Base-by-base conservation (phyloP, 2,888 invertebrate species). In the Caenorhabditis uteleia region DNA sequence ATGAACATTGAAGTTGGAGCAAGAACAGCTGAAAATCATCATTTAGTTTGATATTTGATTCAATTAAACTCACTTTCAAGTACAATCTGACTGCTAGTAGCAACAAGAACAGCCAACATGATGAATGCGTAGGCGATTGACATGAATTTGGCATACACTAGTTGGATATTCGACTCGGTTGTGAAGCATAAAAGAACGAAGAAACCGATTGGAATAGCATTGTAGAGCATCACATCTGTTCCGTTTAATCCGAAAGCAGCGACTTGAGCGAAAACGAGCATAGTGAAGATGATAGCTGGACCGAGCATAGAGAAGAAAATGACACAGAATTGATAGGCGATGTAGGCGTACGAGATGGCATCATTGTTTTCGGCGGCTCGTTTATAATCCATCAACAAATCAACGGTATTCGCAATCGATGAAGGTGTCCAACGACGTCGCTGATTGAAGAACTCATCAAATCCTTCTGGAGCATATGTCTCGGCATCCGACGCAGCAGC, bases 1-100 rank as follows among this genome's bases (percentile, higher is more conserved):
- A 91, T 89, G 84, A 93, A 91, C n/a, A 93, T 85, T 7, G 91
- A 90, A 0, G 91, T 90, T 0, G 93, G 93, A 0, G 92, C 91
- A 20, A 90, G 78, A 81, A 89, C 88, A 4, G 92, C 81, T 81
- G 65, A 27, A 77, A 68, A 39, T 14, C 3, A 16, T 7, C 5
- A 39, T 5, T 20, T 18, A 3, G 5, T 23, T 39, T 20, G 7
- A 2, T 38, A 6, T 38, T 20, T 20, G 2, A 20, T 7, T 23
- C 36, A 36, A 3, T n/a, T 36, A 7, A 25, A 38, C 21, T 33
- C 39, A 78, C 80, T 80, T 59, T 82, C 81, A 2, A 80, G 57
- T 14, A 79, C 77, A 45, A 82, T 75, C 47, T 82, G 80, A 57
- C 77, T 75, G 43, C 74, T 59, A 1, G 80, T 81, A 18, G 80